Percentiles rank a stretch among this genome's conserved stretches.
phyloP scores from a whole-genome alignment of 2,888 invertebrate species.

The Tinea trinotella region DNA sequence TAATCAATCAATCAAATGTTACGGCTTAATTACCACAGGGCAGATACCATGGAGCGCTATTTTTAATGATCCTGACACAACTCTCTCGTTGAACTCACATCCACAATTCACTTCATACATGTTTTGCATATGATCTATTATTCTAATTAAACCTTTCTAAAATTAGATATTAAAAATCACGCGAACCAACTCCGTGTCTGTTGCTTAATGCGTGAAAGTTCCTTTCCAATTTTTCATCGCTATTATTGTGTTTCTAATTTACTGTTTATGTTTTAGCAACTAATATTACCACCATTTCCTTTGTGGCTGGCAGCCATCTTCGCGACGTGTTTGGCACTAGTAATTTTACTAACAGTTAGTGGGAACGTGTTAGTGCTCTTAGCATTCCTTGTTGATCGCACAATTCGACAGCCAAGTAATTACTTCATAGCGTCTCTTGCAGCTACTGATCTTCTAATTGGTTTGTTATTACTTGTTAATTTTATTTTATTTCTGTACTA shows the following conservation, averaged over 20 bases:
- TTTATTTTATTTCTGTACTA: neutral
- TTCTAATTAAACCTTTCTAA: too few relatives aligned
- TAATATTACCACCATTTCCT: slow-evolving; percentile 87
- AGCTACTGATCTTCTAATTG: slow-evolving; percentile 97
- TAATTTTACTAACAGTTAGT: slow-evolving; percentile 92
- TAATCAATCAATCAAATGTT: too few relatives aligned
- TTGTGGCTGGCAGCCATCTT: slow-evolving; percentile 93
- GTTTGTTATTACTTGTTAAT: too few relatives aligned
- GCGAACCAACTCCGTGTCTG: too few relatives aligned
- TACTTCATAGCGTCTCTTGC: slow-evolving; percentile 99
- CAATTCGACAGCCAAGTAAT: slow-evolving; percentile 97
- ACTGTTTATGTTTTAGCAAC: slow-evolving; percentile 41
- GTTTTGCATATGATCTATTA: too few relatives aligned
- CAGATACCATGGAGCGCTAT: too few relatives aligned
- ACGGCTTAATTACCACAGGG: too few relatives aligned
- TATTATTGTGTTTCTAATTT: neutral
- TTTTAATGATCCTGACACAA: too few relatives aligned
- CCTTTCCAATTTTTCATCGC: neutral
- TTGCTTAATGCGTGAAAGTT: too few relatives aligned
- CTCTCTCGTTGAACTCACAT: too few relatives aligned
- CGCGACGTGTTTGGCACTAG: slow-evolving; percentile 87
- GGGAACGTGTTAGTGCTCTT: slow-evolving; percentile 96
- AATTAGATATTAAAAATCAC: too few relatives aligned
- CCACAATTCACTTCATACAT: too few relatives aligned
- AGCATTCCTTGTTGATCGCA: slow-evolving; percentile 94